Base-by-base conservation (phyloP, 23 tunicate genomes). In the Aplidium turbinatum region DNA sequence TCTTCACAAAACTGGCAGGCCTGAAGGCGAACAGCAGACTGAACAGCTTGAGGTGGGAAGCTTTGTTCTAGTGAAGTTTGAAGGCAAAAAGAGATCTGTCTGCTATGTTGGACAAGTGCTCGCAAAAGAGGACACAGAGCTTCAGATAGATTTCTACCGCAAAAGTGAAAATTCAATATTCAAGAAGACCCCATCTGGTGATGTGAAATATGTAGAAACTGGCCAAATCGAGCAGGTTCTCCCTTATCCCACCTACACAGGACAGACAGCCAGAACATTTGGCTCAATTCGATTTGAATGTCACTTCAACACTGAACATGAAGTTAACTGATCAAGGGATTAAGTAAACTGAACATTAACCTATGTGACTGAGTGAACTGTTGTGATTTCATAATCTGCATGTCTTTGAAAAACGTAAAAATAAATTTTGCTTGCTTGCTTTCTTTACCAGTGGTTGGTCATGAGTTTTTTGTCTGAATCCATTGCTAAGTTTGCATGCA, bases 101-200 rank as follows among this genome's bases (percentile, higher is more conserved):
- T 54, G 60, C 60, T 11, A 54, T n/a, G 60, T 54, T 11, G 60
- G 60, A 54, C 22, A 54, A 54, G 60, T 54, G 60, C 21, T 54
- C 24, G 19, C 22, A 6, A 13, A 54, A 54, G 60, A 54, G 21
- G 22, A 54, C 19, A 13, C 22, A n/a, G 21, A 54, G 21, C 60
- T 54, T 11, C 24, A 54, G 21, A 54, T 13, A 5, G 21, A 54
- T 54, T 54, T 54, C 60, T 54, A 54, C 21, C 60, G 22, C 19
- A 54, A 54, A n/a, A 54, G 22, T 54, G 60, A 54, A 54, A 54
- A 54, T n/a, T 54, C 21, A 25, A 22, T 54, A 11, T 54, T 54
- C 60, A 54, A 54, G 60, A 11, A 54, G 21, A 22, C 60, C 4
- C 60, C 22, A 54, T 54, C 60, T 54, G 60, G 60, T 18, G 60